Evolutionary conservation across 2,113 vertebrate genomes (phyloP).

Genomic region (Acrocephalus arundinaceus): DNA sequence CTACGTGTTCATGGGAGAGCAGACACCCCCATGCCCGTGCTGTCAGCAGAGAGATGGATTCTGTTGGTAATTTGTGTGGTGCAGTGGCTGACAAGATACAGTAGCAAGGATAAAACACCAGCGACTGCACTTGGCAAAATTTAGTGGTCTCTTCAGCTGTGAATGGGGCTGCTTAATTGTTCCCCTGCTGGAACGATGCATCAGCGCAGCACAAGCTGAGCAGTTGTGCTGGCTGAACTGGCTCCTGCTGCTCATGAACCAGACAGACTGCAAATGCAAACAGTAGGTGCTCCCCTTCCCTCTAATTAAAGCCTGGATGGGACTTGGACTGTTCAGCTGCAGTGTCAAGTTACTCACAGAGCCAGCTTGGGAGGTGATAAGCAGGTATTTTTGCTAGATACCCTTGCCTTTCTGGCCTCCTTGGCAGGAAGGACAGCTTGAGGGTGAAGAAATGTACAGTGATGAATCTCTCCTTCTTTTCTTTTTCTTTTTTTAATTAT

Average conservation of each 20-base stretch:
- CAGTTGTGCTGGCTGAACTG: constrained; percentile 7
- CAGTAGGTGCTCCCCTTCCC: constrained; percentile 2
- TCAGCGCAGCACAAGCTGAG: neutral
- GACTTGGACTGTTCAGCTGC: neutral
- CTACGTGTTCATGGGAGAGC: neutral
- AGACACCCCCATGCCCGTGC: neutral
- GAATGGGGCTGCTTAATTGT: constrained; percentile 13
- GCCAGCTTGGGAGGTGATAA: neutral
- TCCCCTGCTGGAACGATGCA: neutral
- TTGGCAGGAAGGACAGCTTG: neutral
- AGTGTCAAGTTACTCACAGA: neutral
- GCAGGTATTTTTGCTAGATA: neutral
- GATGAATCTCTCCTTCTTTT: neutral
- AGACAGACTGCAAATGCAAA: constrained; percentile 5
- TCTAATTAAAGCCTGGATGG: constrained; percentile 9
- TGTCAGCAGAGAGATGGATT: neutral
- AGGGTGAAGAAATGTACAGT: neutral
- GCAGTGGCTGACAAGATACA: neutral
- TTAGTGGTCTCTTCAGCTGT: neutral
- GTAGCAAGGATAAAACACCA: neutral
- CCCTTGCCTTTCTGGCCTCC: neutral
- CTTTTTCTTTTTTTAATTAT: neutral
- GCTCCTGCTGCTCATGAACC: constrained; percentile 20
- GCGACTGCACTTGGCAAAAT: neutral
- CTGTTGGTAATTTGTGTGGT: neutral